These are phyloP conservation scores for Athetis lepigone DNA, from an alignment of 2,888 invertebrate species.

Conservation along the genomic window DNA sequence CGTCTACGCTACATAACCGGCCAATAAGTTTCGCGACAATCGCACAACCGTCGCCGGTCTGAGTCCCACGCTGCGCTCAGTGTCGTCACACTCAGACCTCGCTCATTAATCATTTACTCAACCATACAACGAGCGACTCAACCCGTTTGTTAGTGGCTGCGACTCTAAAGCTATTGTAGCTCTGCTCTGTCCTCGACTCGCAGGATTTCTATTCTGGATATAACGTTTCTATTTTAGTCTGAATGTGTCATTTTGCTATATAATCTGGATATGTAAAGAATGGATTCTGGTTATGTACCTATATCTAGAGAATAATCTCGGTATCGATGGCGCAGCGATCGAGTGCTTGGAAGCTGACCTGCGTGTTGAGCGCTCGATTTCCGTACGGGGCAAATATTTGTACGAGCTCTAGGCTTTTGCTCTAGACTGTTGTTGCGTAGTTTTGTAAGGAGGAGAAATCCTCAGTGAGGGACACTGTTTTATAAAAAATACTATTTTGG, in stretches of 20 bases:
- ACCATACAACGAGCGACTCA: constrained; percentile 42
- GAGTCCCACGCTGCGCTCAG: not conserved
- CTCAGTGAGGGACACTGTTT: no score
- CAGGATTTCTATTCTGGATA: constrained; percentile 29
- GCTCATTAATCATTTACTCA: constrained; percentile 56
- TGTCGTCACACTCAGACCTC: constrained; percentile 29
- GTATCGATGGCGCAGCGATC: no score
- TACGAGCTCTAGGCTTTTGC: no score
- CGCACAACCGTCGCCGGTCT: not conserved
- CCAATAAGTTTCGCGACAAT: no score
- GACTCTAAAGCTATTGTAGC: constrained; percentile 42
- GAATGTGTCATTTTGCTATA: constrained; percentile 23
- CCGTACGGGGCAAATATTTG: no score
- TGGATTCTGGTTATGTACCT: no score
- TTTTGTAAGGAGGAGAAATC: no score
- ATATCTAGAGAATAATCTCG: constrained; percentile 2
- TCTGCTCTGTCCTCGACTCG: constrained; percentile 19
- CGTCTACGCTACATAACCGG: no score
- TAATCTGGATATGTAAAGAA: constrained; percentile 10
- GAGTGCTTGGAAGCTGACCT: no score
- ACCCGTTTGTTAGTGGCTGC: constrained; percentile 41
- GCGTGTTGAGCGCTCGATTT: no score
- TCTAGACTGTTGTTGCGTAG: no score
- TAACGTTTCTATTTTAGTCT: constrained; percentile 33
- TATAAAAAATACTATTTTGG: no score